Conservation (phyloP, 1,140 invertebrate species). For the Berghia stephanieae region DNA sequence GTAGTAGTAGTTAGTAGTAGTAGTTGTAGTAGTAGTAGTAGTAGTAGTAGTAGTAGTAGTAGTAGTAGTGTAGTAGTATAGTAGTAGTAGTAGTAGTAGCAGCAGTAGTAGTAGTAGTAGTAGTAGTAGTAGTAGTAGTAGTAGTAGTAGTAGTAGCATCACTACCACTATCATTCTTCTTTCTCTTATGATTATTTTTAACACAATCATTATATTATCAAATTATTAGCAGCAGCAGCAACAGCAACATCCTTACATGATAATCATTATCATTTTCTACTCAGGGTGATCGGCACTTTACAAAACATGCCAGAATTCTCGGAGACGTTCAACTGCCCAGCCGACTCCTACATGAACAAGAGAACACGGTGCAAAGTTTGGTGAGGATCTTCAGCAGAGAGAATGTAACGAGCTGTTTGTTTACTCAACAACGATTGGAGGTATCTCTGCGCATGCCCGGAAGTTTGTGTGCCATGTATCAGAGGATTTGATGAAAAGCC, state of each 20-base stretch:
- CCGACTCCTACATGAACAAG: slow-evolving; percentile 63
- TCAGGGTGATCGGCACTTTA: slow-evolving; percentile 59
- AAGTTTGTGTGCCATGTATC: too few species aligned
- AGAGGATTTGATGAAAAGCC: too few species aligned
- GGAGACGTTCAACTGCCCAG: slow-evolving; percentile 62
- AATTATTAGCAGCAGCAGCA: too few species aligned
- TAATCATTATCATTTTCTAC: background rate
- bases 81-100: background rate
- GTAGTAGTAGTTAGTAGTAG: too few species aligned
- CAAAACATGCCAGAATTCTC: slow-evolving; percentile 63
- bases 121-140: slow-evolving; percentile 3
- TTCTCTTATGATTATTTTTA: background rate
- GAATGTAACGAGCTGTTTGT: too few species aligned
- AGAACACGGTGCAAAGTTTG: slow-evolving; percentile 58
- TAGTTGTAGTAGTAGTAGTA: too few species aligned
- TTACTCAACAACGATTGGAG: too few species aligned
- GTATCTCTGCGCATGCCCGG: too few species aligned
- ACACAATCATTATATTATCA: too few species aligned
- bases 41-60: too few species aligned
- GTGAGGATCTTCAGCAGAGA: too few species aligned
- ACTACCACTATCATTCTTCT: background rate
- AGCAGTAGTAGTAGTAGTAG: slow-evolving; percentile 6
- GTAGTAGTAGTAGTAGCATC: background rate
- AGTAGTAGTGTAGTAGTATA: too few species aligned
- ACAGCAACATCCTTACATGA: background rate